Base-by-base conservation (phyloP, 2,888 invertebrate genomes). In the Scaptodrosophila latifasciaeformis region DNA sequence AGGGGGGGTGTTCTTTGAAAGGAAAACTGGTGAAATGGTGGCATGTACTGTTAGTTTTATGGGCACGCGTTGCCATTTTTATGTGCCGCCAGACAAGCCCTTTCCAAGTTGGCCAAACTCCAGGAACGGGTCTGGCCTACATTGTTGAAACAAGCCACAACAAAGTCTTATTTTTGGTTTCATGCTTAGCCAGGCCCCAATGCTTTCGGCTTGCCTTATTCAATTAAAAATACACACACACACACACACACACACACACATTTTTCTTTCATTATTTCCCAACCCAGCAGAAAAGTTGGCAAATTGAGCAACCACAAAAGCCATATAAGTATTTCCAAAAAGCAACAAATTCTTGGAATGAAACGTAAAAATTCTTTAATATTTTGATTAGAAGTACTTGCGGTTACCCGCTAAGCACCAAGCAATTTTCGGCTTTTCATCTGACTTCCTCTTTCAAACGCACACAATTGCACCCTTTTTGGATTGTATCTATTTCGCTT, bases 371-470 rank as follows among this genome's bases (percentile, higher is more conserved):
- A 67, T 67, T 62, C 67, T 67, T 64, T 67, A 67, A 67, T 67
- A 67, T 67, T 67, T 67, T 67, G 70, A 67, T 70, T 67, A 70
- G 64, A 70, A 70, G 67, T 67, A 67, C 61, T 61, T 67, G 70
- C 64, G 70, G 67, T 67, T 64, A 51, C 57, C 62, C 65, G 59
- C 70, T 67, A 67, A 67, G 62, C 50, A 60, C 56, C 49, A 27
- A 24, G 55, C 44, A 24, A 24, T 24, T 24, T 24, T 3, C 24
- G 3, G 24, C 24, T 7, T 5, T 52, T 18, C 39, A 13, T 35
- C 29, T 34, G 35, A 24, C 34, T n/a, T 4, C 30, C 13, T n/a
- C 2, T 27, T n/a, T 13, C 35, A 42, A 34, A 27, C 49, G 17
- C 29, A 17, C 19, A 10, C n/a, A n/a, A n/a, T n/a, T n/a, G n/a